Evolutionary conservation across 1,140 invertebrate genomes (phyloP).

Genomic region (Ceratosolen solmsi): DNA sequence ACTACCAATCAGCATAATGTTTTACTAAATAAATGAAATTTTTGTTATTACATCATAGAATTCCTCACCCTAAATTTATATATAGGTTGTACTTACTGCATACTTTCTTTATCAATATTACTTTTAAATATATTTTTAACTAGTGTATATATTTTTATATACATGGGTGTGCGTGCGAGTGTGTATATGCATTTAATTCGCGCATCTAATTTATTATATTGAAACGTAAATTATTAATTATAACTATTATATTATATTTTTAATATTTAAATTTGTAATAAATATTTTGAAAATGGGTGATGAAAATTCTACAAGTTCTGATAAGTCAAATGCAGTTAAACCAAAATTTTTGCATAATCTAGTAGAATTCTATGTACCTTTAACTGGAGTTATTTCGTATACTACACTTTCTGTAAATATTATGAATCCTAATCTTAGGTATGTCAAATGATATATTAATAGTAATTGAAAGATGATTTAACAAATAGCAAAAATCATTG

Average conservation of each 20-base stretch:
- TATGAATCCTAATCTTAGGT: conserved; percentile 77
- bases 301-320: conserved; percentile 46
- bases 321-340: conserved; percentile 58
- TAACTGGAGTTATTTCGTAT: conserved; percentile 77
- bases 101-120: too few species aligned
- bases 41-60: too few species aligned
- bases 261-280: neutral
- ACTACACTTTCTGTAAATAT: conserved; percentile 78
- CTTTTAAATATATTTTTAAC: too few species aligned
- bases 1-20: too few species aligned
- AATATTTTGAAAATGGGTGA: conserved; percentile 56
- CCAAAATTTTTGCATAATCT: conserved; percentile 77
- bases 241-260: neutral
- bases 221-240: neutral
- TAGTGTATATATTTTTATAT: too few species aligned
- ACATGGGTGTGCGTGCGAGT: too few species aligned
- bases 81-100: too few species aligned
- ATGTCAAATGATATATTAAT: conserved; percentile 16
- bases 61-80: too few species aligned
- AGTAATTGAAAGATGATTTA: neutral
- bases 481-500: too few species aligned
- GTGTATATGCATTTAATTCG: too few species aligned
- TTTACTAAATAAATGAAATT: too few species aligned
- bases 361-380: conserved; percentile 77
- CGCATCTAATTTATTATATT: neutral